Conservation (phyloP, 2,888 invertebrate genomes). For the Resseliella maxima region DNA sequence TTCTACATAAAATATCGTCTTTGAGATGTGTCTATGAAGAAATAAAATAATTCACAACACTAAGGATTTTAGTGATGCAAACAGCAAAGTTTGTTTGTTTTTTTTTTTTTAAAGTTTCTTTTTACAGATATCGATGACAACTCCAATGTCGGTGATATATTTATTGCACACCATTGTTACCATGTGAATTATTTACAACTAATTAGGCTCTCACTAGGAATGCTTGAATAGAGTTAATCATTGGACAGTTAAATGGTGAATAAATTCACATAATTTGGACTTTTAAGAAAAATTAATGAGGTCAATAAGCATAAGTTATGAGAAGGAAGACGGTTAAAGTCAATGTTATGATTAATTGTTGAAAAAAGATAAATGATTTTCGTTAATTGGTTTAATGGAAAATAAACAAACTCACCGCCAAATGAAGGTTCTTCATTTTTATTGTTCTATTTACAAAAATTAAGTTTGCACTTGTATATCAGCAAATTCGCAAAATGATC, state of each 20-base stretch:
- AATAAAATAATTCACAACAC: not conserved
- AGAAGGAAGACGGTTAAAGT: not conserved
- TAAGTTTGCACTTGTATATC: not conserved
- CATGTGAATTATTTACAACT: not conserved
- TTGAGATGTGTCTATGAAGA: not conserved
- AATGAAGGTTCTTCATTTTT: slow-evolving; percentile 8
- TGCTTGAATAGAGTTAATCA: no score
- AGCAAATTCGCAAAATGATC: no score
- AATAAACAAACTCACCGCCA: slow-evolving; percentile 13
- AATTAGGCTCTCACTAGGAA: not conserved
- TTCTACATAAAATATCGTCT: not conserved
- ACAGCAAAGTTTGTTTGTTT: not conserved
- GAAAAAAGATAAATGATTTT: no score
- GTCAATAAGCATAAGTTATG: not conserved
- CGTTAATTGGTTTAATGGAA: not conserved
- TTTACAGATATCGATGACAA: not conserved
- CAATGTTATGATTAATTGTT: not conserved
- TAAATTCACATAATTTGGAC: not conserved
- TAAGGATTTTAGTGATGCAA: not conserved
- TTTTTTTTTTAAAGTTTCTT: not conserved
- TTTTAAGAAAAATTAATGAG: not conserved
- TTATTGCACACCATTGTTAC: not conserved
- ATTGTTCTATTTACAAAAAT: not conserved
- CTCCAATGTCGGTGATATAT: not conserved
- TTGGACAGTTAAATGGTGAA: no score